Percentiles rank a stretch among this genome's conserved stretches.
phyloP scores from a whole-genome alignment of 1,140 invertebrate species.

The Bombus soroeensis region DNA sequence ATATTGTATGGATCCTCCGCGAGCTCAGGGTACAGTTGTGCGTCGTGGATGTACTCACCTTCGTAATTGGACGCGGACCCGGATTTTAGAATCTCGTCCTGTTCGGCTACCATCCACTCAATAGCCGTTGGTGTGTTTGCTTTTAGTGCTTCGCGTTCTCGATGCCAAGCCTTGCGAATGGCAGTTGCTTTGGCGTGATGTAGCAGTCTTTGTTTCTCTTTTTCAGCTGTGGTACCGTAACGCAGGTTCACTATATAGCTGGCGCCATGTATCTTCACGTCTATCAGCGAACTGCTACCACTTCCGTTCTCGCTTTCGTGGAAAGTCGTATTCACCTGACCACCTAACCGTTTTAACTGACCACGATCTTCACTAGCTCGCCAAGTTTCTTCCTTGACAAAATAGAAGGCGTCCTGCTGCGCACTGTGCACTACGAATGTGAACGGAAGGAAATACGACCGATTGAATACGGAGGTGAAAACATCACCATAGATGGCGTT shows the following conservation, averaged over 20 bases:
- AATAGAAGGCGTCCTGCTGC: conserved; percentile 96
- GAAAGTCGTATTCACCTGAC: conserved; percentile 96
- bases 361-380: conserved; percentile 93
- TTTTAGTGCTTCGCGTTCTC: conserved; percentile 92
- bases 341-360: conserved; percentile 93
- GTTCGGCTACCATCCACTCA: conserved; percentile 90
- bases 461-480: conserved; percentile 96
- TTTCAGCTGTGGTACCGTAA: conserved; percentile 94
- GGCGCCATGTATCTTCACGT: conserved; percentile 93
- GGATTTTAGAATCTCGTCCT: conserved; percentile 93
- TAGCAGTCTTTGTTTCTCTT: conserved; percentile 93
- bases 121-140: conserved; percentile 88
- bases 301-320: conserved; percentile 91
- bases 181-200: conserved; percentile 94
- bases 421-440: conserved; percentile 94
- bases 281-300: conserved; percentile 85
- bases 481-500: conserved; percentile 95
- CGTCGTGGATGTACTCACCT: conserved; percentile 95
- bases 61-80: conserved; percentile 93
- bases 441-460: conserved; percentile 93
- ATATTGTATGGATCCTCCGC: conserved; percentile 98
- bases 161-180: conserved; percentile 94
- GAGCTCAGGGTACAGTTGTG: conserved; percentile 94
- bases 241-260: conserved; percentile 92
- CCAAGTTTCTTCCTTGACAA: conserved; percentile 96